These are phyloP conservation scores for Danio tinwini DNA, from an alignment of 2,797 vertebrate species.

Conservation along the genomic window DNA sequence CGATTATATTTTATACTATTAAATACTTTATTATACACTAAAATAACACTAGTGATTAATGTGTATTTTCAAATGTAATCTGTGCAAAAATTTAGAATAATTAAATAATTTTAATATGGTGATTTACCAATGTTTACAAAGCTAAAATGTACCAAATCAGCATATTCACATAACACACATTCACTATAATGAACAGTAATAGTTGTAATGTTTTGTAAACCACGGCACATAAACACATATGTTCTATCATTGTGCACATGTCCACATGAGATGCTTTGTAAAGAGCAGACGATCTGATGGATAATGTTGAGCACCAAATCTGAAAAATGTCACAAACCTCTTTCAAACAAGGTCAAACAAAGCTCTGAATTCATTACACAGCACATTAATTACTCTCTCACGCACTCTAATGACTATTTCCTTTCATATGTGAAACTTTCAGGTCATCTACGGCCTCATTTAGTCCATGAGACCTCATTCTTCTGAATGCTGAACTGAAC, in stretches of 20 bases:
- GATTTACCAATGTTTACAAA: background rate
- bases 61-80: too few relatives aligned
- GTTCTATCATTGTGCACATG: background rate
- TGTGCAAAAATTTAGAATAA: too few relatives aligned
- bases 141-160: conserved; percentile 14
- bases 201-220: too few relatives aligned
- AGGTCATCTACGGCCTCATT: conserved; percentile 16
- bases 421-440: conserved; percentile 36
- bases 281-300: conserved; percentile 1
- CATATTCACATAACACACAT: conserved; percentile 24
- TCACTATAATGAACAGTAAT: background rate
- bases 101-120: too few relatives aligned
- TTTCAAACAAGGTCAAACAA: conserved; percentile 40
- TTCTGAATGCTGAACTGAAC: conserved; percentile 40
- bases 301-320: background rate
- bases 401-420: conserved; percentile 21
- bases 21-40: too few relatives aligned
- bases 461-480: conserved; percentile 23
- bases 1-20: too few relatives aligned
- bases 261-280: background rate
- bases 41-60: too few relatives aligned
- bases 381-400: conserved; percentile 22
- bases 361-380: conserved; percentile 29
- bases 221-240: background rate
- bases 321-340: conserved; percentile 25